Evolutionary conservation across 1,140 invertebrate species (phyloP), one percentile per base, ranked within the genome.

Genomic region (Drosophila trapezifrons): DNA sequence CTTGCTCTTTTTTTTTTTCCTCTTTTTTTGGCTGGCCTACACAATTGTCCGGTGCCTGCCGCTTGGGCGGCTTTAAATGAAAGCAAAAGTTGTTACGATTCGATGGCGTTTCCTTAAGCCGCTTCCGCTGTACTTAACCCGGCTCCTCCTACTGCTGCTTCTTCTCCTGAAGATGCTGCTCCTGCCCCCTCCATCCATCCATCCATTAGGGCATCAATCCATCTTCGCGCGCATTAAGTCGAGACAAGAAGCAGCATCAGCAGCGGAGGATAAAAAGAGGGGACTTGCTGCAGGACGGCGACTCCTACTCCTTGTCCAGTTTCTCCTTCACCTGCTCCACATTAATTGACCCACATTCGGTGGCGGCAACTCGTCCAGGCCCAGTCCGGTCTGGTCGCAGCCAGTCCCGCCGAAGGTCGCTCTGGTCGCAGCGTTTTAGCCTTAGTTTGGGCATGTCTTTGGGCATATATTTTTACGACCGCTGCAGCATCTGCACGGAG

Each of bases 81-180:
- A 84, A 84, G 76, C 52, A 78, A 89, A 89, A 87, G 77, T 77
- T 89, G 84, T 89, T 87, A 72, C 77, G 73, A 75, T 78, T 78
- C 77, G 72, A 69, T 64, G 77, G 85, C 74, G 76, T 83, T 89
- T 87, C 80, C 84, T 75, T 74, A 89, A 80, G 76, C 74, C 66
- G 80, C 80, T 86, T 86, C 84, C 83, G 80, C 67, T 78, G 65
- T 72, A 71, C 69, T 72, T 58, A 72, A 40, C 40, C 43, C 29
- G 32, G 32, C 32, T 40, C 35, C 63, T 22, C 25, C 42, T 32
- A 17, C 32, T 17, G 32, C 10, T 32, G 10, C 29, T 27, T n/a
- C 51, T 18, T 3, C 20, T 12, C n/a, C 12, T 46, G 37, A 2
- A 0, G 7, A 9, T 12, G 32, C 42, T 32, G 12, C 25, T 45